Evolutionary conservation across 2,888 invertebrate genomes (phyloP), one percentile per base, ranked within the genome.

Genomic region (Euplagia quadripunctaria): DNA sequence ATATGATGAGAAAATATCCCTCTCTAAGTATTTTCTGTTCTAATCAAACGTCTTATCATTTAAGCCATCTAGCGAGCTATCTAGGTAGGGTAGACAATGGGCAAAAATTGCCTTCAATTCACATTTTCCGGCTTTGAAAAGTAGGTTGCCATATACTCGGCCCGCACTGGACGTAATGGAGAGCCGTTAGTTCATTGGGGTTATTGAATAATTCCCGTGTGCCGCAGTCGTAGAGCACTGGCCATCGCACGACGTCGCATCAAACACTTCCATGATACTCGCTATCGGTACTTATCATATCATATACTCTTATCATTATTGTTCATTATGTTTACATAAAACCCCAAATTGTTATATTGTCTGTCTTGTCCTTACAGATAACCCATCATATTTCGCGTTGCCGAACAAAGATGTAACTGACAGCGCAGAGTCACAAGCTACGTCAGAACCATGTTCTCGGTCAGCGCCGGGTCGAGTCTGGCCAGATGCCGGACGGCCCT

Each of bases 341-440:
- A 55, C 43, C 43, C 31, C 49, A 31, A 63, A 49, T 41, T 70
- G 12, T 41, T 64, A 52, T 51, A 20, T n/a, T 52, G 5, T 74
- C 64, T 70, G 7, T 61, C 14, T 70, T 79, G 85, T 89, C 94
- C 91, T 96, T 96, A 84, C 96, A 97, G 98, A 98, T 94, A 98
- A 98, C 92, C 98, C 98, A 66, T 97, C 97, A 79, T 98, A 98
- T 91, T 98, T 98, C 92, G 96, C 97, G 86, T 93, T 97, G 86
- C 96, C 96, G 81, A 96, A 96, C 87, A 96, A 94, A 81, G 93
- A 95, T 91, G 93, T 92, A 72, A 84, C 93, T 9, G 93, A 94
- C 74, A 90, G 87, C 81, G 88, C 88, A 43, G 91, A 90, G 49
- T 79, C 90, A 17, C 86, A 86, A 46, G 76, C 83, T n/a, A 81